Percentiles rank a stretch among this genome's conserved stretches.
phyloP scores from a whole-genome alignment of 2,113 vertebrate species.

The Protomyctophum bolini region DNA sequence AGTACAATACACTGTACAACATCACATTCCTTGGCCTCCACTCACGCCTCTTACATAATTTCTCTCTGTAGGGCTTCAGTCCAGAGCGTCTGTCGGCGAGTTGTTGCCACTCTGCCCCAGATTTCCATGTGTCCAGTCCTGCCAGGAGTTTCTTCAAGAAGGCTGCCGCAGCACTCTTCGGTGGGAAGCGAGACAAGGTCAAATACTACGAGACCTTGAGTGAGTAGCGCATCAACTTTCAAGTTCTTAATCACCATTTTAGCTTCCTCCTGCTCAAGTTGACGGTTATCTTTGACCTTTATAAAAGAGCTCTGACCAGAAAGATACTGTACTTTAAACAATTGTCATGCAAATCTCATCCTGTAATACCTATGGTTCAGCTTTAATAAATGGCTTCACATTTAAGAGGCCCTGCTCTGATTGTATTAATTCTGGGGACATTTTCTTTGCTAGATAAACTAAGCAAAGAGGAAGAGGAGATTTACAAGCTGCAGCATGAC shows the following conservation, averaged over 20 bases:
- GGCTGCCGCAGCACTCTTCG: constrained; percentile 95
- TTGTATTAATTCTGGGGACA: not conserved
- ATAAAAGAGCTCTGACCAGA: not conserved
- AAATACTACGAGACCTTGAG: constrained; percentile 94
- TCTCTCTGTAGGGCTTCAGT: constrained; percentile 88
- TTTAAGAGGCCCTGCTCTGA: constrained; percentile 17
- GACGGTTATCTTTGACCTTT: not conserved
- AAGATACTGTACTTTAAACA: not conserved
- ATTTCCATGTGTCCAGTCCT: constrained; percentile 96
- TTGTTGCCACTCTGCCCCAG: constrained; percentile 93
- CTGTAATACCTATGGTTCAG: not conserved
- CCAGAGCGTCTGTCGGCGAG: constrained; percentile 91
- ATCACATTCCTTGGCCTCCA: not conserved
- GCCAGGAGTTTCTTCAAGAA: constrained; percentile 98
- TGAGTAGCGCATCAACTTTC: constrained; percentile 77
- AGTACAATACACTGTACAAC: constrained; percentile 18
- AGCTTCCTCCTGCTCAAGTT: too few species aligned
- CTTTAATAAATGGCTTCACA: not conserved
- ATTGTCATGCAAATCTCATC: not conserved
- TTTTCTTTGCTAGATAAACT: constrained; percentile 81
- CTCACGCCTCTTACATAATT: constrained; percentile 48
- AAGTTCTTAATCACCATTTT: not conserved
- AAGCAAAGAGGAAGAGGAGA: constrained; percentile 95
- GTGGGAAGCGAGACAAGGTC: constrained; percentile 95
- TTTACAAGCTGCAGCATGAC: constrained; percentile 94